Evolutionary conservation across 1,140 invertebrate genomes (phyloP).

Genomic region (Acromyrmex echinatior): DNA sequence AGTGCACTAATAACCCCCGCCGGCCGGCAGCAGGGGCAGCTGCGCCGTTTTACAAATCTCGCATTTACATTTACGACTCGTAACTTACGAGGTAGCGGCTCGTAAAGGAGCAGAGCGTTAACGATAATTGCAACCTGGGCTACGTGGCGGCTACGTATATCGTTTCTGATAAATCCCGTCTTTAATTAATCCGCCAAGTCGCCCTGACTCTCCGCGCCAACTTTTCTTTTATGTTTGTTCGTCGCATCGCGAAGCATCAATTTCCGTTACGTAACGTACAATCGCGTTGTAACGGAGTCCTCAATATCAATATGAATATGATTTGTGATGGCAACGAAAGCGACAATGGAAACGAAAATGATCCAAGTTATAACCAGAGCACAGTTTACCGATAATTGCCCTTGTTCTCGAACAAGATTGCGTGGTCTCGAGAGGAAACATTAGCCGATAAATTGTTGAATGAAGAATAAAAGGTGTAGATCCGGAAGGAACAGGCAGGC

Average conservation of each 20-base stretch:
- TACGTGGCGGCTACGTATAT: slow-evolving; percentile 55
- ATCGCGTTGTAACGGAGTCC: slow-evolving; percentile 2
- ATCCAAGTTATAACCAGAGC: neutral
- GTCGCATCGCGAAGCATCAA: neutral
- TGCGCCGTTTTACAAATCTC: slow-evolving; percentile 73
- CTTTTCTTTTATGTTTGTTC: neutral
- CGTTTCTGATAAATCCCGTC: slow-evolving; percentile 70
- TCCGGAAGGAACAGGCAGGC: neutral
- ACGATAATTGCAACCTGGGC: slow-evolving; percentile 72
- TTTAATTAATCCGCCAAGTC: slow-evolving; percentile 66
- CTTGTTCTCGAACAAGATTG: neutral
- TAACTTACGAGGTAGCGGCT: slow-evolving; percentile 70
- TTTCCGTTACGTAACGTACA: neutral
- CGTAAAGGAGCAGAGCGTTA: slow-evolving; percentile 72
- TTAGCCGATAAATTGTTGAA: slow-evolving; percentile 19
- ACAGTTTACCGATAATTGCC: slow-evolving; percentile 22
- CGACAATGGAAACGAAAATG: neutral
- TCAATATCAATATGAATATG: slow-evolving; percentile 1
- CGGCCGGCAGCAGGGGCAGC: slow-evolving; percentile 53
- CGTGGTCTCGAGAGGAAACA: neutral
- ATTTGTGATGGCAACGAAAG: neutral
- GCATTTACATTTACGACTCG: slow-evolving; percentile 75
- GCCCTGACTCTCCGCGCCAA: neutral
- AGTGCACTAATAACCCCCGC: slow-evolving; percentile 70
- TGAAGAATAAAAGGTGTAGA: neutral